phyloP scores from a whole-genome alignment of 2,797 vertebrate genomes.

The Onychomys arenicola region DNA sequence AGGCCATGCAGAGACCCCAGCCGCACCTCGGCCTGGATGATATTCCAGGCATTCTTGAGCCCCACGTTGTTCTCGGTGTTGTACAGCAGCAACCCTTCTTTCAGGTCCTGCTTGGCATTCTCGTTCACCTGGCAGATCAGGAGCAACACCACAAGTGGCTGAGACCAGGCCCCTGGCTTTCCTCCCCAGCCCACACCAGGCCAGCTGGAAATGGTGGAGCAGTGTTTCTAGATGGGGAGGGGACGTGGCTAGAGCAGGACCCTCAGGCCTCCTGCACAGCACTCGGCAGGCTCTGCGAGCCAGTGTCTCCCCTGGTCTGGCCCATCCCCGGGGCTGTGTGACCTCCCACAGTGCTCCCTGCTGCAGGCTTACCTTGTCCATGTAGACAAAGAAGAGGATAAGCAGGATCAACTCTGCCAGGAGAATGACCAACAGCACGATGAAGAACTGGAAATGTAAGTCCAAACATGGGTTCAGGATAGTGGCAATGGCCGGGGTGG shows the following conservation, averaged over 20 bases:
- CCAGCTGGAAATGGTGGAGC: neutral
- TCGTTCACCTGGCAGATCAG: conserved; percentile 92
- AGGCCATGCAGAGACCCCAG: fast-evolving
- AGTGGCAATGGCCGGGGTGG: fast-evolving
- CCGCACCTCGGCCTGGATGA: conserved; percentile 98
- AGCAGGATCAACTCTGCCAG: conserved; percentile 97
- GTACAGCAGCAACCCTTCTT: conserved; percentile 96
- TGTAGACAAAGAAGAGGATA: conserved; percentile 98
- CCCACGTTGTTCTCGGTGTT: conserved; percentile 97
- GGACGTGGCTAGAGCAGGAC: neutral
- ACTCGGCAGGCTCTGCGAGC: neutral
- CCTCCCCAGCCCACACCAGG: neutral
- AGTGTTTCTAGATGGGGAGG: neutral
- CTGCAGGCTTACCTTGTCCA: conserved; percentile 94
- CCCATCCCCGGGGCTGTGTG: too few species aligned
- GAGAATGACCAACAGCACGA: conserved; percentile 97
- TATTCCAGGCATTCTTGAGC: conserved; percentile 99
- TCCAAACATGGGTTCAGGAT: neutral
- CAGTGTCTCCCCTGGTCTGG: neutral
- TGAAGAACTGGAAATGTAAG: conserved; percentile 94
- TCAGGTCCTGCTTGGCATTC: conserved; percentile 96
- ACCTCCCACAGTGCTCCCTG: fast-evolving
- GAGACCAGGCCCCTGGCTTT: neutral
- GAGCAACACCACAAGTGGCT: neutral
- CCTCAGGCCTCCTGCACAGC: neutral